These are phyloP conservation scores for Hemichromis elongatus DNA, from an alignment of 2,113 vertebrate genomes.

Conservation along the genomic window DNA sequence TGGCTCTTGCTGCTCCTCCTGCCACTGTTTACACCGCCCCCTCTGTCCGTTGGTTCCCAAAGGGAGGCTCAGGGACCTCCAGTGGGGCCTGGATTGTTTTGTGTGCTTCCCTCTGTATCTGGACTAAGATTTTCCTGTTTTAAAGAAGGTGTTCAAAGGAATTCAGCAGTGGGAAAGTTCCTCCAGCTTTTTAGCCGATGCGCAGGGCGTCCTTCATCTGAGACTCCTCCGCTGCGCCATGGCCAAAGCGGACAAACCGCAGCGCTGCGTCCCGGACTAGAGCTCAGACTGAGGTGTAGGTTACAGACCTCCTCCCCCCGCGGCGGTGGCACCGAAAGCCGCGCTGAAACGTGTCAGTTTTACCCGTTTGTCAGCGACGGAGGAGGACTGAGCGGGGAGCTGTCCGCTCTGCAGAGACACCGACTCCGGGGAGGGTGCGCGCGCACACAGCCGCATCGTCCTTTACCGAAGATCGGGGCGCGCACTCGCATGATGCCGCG, in stretches of 20 bases:
- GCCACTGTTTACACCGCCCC: neutral
- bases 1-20: constrained; percentile 35
- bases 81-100: neutral
- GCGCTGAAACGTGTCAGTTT: neutral
- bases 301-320: neutral
- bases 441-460: constrained; percentile 27
- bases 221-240: constrained; percentile 25
- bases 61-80: neutral
- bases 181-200: neutral
- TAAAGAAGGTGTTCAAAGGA: neutral
- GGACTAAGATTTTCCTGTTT: neutral
- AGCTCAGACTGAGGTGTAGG: neutral
- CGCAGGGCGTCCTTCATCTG: constrained; percentile 28
- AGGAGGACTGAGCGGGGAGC: neutral
- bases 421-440: neutral
- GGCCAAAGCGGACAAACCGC: constrained; percentile 6
- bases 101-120: neutral
- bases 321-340: neutral
- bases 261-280: constrained; percentile 1
- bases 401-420: neutral
- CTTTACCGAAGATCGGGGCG: neutral
- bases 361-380: neutral
- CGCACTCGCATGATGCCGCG: neutral
- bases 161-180: neutral
- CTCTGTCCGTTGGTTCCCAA: neutral